These are phyloP conservation scores for Herminia tarsipennalis DNA, from an alignment of 2,888 invertebrate species.

Conservation along the genomic window DNA sequence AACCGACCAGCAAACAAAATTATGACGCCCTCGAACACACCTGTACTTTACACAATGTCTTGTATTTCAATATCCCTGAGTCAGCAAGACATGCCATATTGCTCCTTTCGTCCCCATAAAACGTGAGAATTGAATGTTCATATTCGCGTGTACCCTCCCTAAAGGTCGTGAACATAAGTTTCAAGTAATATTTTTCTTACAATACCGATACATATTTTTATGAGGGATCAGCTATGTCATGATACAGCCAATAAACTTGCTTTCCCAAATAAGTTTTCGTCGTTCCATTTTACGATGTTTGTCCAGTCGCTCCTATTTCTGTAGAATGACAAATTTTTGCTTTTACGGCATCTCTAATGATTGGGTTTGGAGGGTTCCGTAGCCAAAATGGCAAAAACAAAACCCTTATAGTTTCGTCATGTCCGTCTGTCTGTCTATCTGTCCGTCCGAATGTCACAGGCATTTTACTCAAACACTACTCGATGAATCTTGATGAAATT, in stretches of 20 bases:
- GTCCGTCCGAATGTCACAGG: no score
- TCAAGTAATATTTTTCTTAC: constrained; percentile 68
- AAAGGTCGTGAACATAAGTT: constrained; percentile 54
- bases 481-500: no score
- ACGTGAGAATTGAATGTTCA: constrained; percentile 60
- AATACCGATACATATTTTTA: constrained; percentile 81
- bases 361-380: not conserved
- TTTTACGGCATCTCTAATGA: constrained; percentile 1
- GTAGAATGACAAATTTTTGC: constrained; percentile 9
- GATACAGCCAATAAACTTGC: constrained; percentile 78
- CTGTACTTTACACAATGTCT: constrained; percentile 62
- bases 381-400: not conserved
- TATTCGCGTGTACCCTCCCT: constrained; percentile 55
- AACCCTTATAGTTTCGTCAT: no score
- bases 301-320: constrained; percentile 61
- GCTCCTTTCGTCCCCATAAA: constrained; percentile 51
- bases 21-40: constrained; percentile 54
- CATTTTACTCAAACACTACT: no score
- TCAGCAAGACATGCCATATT: constrained; percentile 62
- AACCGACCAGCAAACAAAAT: constrained; percentile 49
- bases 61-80: constrained; percentile 57
- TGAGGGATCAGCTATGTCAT: constrained; percentile 78
- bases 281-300: constrained; percentile 73
- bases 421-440: no score
- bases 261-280: constrained; percentile 74